Evolutionary conservation across 2,888 invertebrate species (phyloP), one percentile per base, ranked within the genome.

Genomic region (Phengaris arion): DNA sequence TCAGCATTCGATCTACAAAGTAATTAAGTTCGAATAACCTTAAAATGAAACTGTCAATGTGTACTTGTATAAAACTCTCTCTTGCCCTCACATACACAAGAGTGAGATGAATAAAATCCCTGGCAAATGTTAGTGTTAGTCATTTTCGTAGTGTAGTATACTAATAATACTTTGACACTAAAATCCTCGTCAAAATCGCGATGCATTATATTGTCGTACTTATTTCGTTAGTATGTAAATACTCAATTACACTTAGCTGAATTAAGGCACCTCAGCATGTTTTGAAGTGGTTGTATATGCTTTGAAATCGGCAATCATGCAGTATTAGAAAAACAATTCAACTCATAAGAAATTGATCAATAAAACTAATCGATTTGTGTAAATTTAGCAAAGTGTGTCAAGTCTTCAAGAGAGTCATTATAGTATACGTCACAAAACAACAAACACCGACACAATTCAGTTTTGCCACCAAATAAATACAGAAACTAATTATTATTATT

Each of bases 221-320:
- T 59, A 22, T 59, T 59, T 10, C 22, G 35, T 45, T 64, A 64
- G 59, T 45, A 52, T 6, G 13, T 64, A 35, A 55, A 59, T 35
- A 64, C 64, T 10, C 35, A 64, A 15, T 22, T 22, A 35, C 64
- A 64, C 64, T 64, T 12, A 64, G 64, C 64, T 64, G 35, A 64
- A 64, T 64, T 13, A 64, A 64, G 64, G 64, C 64, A 64, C 64
- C 64, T 64, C 45, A 64, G 35, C 35, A 64, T 13, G 35, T 64
- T 64, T 64, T 12, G 12, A 35, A 35, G 35, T 45, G 35, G 6
- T 64, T 10, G 35, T 35, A 6, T 64, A 10, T 13, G 59, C 59
- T 64, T 64, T 22, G 64, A 45, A 35, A 10, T 64, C 35, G 6
- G 35, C 64, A 45, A 59, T 22, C 59, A 12, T 35, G 64, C 35